phyloP scores from a whole-genome alignment of 2,888 invertebrate genomes.

The Itoplectis maculator region DNA sequence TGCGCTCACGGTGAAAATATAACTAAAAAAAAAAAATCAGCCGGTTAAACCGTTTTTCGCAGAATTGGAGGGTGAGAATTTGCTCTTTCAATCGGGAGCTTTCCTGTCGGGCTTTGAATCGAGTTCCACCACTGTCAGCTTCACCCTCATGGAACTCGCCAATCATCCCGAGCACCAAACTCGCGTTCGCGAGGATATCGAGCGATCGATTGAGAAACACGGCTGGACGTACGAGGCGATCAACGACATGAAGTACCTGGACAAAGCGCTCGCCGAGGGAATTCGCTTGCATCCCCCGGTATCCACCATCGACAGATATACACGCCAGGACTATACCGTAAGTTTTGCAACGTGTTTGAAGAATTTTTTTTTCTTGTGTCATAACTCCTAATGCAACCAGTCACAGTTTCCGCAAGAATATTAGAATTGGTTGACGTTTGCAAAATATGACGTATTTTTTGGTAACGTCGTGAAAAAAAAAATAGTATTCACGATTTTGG shows the following conservation, averaged over 20 bases:
- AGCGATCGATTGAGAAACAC: conserved; percentile 74
- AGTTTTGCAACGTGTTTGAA: background rate
- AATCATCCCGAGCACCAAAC: conserved; percentile 74
- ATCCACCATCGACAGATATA: conserved; percentile 79
- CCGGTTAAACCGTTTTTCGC: background rate
- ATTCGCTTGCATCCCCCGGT: conserved; percentile 80
- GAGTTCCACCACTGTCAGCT: conserved; percentile 77
- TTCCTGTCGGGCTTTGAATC: conserved; percentile 82
- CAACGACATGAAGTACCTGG: conserved; percentile 80
- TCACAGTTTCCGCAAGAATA: too few relatives aligned
- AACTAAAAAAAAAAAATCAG: too few relatives aligned
- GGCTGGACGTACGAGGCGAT: conserved; percentile 80
- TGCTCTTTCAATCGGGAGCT: conserved; percentile 80
- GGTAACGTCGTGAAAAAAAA: too few relatives aligned
- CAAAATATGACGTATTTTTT: too few relatives aligned
- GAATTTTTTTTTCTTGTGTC: too few relatives aligned
- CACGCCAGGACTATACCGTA: conserved; percentile 77
- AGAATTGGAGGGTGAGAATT: conserved; percentile 81
- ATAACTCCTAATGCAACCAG: too few relatives aligned
- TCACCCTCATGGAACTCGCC: conserved; percentile 79
- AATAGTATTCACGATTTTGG: too few relatives aligned
- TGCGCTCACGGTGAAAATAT: too few relatives aligned
- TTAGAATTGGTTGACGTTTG: too few relatives aligned
- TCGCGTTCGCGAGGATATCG: conserved; percentile 75
- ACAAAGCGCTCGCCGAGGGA: conserved; percentile 77